Conservation (phyloP, 2,797 vertebrate genomes). For the Hippopotamyrus pictus region DNA sequence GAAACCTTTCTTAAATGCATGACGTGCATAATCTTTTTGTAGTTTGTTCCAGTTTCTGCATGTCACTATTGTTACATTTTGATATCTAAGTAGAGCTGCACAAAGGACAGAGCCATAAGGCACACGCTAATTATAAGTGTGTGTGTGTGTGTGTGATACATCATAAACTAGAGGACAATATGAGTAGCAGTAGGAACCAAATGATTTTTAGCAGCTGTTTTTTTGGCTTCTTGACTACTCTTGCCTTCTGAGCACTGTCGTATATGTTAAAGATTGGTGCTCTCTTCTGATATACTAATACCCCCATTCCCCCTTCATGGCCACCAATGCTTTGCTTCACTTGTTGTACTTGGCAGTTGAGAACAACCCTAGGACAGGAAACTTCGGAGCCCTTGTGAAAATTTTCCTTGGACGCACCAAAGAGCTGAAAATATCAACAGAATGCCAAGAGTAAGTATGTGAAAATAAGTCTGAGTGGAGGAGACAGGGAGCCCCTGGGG, state of each 20-base stretch:
- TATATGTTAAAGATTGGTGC: constrained; percentile 5
- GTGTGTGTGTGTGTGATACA: background rate
- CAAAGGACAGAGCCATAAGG: background rate
- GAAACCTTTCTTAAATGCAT: constrained; percentile 8
- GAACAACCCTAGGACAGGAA: constrained; percentile 94
- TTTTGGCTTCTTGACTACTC: background rate
- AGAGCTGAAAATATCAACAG: constrained; percentile 95
- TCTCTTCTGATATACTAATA: background rate
- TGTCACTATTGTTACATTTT: background rate
- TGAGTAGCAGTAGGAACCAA: background rate
- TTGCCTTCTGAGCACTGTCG: background rate
- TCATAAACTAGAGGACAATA: background rate
- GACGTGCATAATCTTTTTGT: background rate
- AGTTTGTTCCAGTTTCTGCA: background rate
- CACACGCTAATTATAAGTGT: background rate
- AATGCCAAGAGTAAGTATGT: constrained; percentile 94
- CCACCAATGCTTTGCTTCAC: background rate
- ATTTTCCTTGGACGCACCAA: constrained; percentile 94
- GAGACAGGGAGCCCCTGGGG: background rate
- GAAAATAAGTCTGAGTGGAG: background rate
- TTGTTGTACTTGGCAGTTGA: constrained; percentile 64
- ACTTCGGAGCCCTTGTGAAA: constrained; percentile 82
- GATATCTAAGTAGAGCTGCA: background rate
- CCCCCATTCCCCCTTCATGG: no score
- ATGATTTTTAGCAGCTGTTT: background rate